Conservation (phyloP, 2,888 invertebrate species). For the Ceratothoa steindachneri region DNA sequence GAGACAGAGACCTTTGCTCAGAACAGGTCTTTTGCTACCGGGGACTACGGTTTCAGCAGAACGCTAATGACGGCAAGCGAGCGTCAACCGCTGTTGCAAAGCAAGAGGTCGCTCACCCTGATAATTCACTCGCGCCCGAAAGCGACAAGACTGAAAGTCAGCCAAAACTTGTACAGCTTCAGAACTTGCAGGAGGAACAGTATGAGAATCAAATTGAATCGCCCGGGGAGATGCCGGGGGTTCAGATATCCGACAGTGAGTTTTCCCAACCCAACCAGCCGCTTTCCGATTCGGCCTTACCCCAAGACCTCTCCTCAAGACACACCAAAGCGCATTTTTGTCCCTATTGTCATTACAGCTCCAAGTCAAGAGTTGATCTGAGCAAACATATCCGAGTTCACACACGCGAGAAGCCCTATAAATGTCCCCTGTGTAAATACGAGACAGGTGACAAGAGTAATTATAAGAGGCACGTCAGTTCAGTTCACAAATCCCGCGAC, state of each 20-base stretch:
- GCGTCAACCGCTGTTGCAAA: no score
- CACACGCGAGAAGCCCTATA: conserved; percentile 40
- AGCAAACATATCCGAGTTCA: conserved; percentile 36
- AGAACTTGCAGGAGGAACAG: not conserved
- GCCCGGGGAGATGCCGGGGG: not conserved
- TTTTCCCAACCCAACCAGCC: not conserved
- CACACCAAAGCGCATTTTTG: conserved; percentile 6
- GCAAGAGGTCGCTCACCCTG: not conserved
- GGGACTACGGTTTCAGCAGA: no score
- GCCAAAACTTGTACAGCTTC: not conserved
- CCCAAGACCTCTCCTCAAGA: not conserved
- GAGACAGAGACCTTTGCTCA: no score
- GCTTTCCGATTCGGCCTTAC: not conserved
- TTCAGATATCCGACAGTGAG: not conserved
- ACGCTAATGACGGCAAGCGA: no score
- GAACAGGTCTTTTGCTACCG: no score
- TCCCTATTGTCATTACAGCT: conserved; percentile 30
- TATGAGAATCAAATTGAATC: not conserved
- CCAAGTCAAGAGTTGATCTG: conserved; percentile 34
- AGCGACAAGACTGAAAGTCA: not conserved
- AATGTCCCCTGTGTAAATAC: conserved; percentile 31
- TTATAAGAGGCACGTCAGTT: conserved; percentile 27
- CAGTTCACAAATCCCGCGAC: conserved; percentile 23
- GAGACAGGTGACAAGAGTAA: conserved; percentile 41
- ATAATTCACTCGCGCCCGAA: not conserved